Conservation (phyloP, 2,888 invertebrate genomes). For the Chloroclystis v-ata region DNA sequence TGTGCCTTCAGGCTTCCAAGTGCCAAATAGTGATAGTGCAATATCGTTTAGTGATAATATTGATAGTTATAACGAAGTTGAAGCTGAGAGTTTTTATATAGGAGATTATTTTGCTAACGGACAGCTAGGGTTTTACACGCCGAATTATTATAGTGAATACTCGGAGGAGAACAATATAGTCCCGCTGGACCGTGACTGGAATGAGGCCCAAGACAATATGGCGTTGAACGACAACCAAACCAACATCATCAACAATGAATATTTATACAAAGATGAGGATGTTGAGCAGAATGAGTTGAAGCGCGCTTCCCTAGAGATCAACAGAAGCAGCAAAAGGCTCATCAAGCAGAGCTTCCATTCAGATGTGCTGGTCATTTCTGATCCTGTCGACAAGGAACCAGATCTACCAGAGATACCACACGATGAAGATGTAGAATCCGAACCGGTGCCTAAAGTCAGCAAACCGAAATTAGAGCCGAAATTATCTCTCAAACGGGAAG, state of each 20-base stretch:
- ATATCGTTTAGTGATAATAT: slow-evolving; percentile 70
- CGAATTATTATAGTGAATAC: slow-evolving; percentile 60
- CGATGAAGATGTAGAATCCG: slow-evolving; percentile 36
- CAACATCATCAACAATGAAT: slow-evolving; percentile 72
- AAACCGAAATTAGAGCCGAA: slow-evolving; percentile 64
- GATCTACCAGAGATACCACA: slow-evolving; percentile 22
- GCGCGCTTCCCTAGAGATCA: slow-evolving; percentile 80
- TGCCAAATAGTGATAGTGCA: slow-evolving; percentile 77
- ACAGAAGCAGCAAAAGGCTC: slow-evolving; percentile 80
- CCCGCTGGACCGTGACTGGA: slow-evolving; percentile 43
- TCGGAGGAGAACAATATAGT: slow-evolving; percentile 39
- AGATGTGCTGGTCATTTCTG: slow-evolving; percentile 83
- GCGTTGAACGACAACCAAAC: slow-evolving; percentile 58
- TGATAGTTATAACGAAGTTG: slow-evolving; percentile 67
- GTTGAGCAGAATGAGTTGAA: slow-evolving; percentile 78
- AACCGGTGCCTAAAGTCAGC: slow-evolving; percentile 46
- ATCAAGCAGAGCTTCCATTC: slow-evolving; percentile 81
- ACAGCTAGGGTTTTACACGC: slow-evolving; percentile 66
- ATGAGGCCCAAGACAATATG: slow-evolving; percentile 65
- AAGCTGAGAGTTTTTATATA: slow-evolving; percentile 72
- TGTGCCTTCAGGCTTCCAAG: slow-evolving; percentile 68
- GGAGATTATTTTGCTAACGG: slow-evolving; percentile 73
- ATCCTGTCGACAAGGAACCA: slow-evolving; percentile 47
- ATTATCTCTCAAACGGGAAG: slow-evolving; percentile 76
- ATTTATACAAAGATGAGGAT: slow-evolving; percentile 73